phyloP scores from a whole-genome alignment of 2,888 invertebrate genomes.

The Seira sanloemensis region DNA sequence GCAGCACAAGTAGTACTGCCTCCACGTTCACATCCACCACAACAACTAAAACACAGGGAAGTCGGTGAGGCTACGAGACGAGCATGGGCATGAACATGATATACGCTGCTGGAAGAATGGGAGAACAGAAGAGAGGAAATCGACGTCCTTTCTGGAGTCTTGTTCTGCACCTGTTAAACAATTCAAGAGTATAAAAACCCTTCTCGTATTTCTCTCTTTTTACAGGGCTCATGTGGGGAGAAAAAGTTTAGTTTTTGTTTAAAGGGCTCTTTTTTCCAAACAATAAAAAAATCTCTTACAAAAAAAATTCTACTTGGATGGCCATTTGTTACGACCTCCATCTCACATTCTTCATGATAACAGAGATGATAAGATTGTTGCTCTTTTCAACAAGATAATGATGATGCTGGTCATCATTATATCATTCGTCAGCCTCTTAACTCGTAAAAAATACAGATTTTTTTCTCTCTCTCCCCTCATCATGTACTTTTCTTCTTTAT shows the following conservation, averaged over 20 bases:
- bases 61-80: constrained; percentile 32
- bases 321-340: too few species aligned
- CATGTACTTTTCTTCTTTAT: background rate
- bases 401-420: constrained; percentile 6
- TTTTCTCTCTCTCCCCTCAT: background rate
- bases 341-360: background rate
- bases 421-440: background rate
- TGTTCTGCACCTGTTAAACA: constrained; percentile 60
- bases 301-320: background rate
- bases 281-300: constrained; percentile 1
- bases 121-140: constrained; percentile 1
- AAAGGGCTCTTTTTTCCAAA: background rate
- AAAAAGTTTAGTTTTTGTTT: background rate
- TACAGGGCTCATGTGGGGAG: background rate
- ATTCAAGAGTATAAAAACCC: constrained; percentile 40
- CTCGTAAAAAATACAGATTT: background rate
- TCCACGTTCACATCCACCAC: constrained; percentile 52
- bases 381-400: background rate
- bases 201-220: background rate
- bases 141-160: constrained; percentile 1
- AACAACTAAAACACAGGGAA: constrained; percentile 53
- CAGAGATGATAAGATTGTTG: constrained; percentile 9
- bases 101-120: constrained; percentile 7
- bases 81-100: constrained; percentile 25
- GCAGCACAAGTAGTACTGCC: constrained; percentile 19